Evolutionary conservation across 2,888 invertebrate species (phyloP).

Genomic region (Dryobota labecula): DNA sequence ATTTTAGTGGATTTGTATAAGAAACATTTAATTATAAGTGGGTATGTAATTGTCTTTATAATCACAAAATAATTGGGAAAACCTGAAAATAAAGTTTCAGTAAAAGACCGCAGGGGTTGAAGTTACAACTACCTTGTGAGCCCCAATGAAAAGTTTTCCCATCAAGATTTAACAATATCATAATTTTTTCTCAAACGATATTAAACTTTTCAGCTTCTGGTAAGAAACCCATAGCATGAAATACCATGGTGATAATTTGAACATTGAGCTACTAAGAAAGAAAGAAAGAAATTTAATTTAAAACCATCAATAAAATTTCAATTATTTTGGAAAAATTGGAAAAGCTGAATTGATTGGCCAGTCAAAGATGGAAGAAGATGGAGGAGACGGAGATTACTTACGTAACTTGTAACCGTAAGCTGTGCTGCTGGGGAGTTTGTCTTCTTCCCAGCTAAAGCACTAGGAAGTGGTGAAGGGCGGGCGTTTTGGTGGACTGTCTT

Average conservation of each 20-base stretch:
- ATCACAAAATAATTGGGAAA: too few relatives aligned
- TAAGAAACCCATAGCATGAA: neutral
- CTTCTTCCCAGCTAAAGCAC: neutral
- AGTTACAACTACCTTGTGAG: conserved; percentile 10
- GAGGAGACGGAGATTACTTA: neutral
- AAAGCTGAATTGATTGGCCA: too few relatives aligned
- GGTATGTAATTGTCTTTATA: neutral
- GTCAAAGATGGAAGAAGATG: too few relatives aligned
- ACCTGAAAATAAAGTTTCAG: neutral
- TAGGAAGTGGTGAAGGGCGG: neutral
- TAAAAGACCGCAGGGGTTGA: conserved; percentile 13
- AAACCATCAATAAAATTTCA: too few relatives aligned
- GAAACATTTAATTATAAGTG: neutral
- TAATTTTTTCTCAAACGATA: conserved; percentile 39
- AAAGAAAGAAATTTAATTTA: neutral
- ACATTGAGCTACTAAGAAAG: neutral
- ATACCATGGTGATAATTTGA: neutral
- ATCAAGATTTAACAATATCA: conserved; percentile 44
- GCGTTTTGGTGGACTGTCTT: neutral
- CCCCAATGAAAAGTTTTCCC: conserved; percentile 41
- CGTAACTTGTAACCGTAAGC: neutral
- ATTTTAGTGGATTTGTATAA: neutral
- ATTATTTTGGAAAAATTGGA: neutral
- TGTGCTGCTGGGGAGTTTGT: neutral
- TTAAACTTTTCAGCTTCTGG: conserved; percentile 4